These are phyloP conservation scores for Ephydatia muelleri DNA, from an alignment of 37 sponge, comb jelly and placozoan genomes.

Conservation along the genomic window DNA sequence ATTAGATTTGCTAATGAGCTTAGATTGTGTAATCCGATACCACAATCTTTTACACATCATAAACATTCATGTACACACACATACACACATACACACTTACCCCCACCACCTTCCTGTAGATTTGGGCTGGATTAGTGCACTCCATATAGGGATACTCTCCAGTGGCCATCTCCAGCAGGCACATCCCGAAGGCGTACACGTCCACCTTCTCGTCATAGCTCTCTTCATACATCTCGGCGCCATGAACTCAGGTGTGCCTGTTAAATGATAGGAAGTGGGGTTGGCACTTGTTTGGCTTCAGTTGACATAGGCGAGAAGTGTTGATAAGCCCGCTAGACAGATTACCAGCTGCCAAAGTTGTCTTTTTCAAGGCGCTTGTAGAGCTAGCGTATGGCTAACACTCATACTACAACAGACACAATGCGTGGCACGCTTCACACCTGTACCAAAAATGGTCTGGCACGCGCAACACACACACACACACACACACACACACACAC, in stretches of 20 bases:
- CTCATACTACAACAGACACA: too few relatives aligned
- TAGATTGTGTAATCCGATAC: neutral
- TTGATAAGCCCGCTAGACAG: neutral
- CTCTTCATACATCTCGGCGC: constrained; percentile 99
- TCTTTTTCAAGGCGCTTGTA: neutral
- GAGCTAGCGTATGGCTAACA: too few relatives aligned
- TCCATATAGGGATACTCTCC: constrained; percentile 96
- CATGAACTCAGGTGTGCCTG: constrained; percentile 99
- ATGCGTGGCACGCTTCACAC: too few relatives aligned
- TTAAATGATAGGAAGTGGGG: neutral
- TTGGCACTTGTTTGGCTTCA: neutral
- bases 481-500: constrained; percentile 9
- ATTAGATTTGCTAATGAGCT: neutral
- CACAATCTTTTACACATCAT: constrained; percentile 7
- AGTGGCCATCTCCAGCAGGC: constrained; percentile 96
- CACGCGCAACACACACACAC: constrained; percentile 11
- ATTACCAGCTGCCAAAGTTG: neutral
- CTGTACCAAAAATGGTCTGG: too few relatives aligned
- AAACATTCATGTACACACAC: neutral
- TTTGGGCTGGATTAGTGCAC: constrained; percentile 97
- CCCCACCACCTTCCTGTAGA: constrained; percentile 86
- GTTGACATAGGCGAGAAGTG: neutral
- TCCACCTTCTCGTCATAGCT: constrained; percentile 95
- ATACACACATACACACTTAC: constrained; percentile 22
- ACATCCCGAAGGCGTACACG: constrained; percentile 99